These are phyloP conservation scores for Diloba caeruleocephala DNA, from an alignment of 2,888 invertebrate species.

Conservation along the genomic window DNA sequence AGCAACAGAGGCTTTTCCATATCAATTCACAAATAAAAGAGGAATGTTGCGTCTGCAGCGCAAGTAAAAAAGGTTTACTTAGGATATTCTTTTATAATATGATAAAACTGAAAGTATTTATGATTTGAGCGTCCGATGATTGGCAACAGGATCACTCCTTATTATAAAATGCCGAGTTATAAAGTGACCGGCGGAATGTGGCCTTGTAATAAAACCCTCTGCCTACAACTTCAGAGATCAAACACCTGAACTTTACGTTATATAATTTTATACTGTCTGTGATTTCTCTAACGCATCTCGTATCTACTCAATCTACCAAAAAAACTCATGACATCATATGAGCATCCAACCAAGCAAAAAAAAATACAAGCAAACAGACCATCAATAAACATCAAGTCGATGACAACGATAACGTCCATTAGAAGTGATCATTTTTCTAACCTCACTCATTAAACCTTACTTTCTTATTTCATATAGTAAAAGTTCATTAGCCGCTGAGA, in stretches of 20 bases:
- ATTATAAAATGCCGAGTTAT: too few species aligned
- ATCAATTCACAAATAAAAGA: neutral
- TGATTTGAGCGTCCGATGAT: too few species aligned
- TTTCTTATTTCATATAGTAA: constrained; percentile 71
- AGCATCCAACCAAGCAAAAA: constrained; percentile 33
- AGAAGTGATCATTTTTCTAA: constrained; percentile 69
- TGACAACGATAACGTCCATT: constrained; percentile 66
- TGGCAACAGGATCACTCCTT: too few species aligned
- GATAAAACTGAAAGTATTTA: too few species aligned
- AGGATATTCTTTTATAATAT: too few species aligned
- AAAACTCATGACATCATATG: constrained; percentile 19
- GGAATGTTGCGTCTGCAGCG: constrained; percentile 8
- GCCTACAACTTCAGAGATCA: too few species aligned
- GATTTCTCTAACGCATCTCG: constrained; percentile 35
- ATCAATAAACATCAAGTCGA: constrained; percentile 60
- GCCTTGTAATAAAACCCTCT: too few species aligned
- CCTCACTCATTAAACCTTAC: constrained; percentile 72
- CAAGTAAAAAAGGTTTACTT: too few species aligned
- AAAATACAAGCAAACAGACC: constrained; percentile 41
- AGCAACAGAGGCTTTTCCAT: constrained; percentile 11
- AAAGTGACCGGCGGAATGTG: too few species aligned
- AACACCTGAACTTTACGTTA: constrained; percentile 11
- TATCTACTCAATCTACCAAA: constrained; percentile 14
- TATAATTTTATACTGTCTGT: constrained; percentile 26
- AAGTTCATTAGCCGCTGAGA: constrained; percentile 77